Evolutionary conservation across 2,888 invertebrate genomes (phyloP).

Genomic region (Tetragnatha montana): DNA sequence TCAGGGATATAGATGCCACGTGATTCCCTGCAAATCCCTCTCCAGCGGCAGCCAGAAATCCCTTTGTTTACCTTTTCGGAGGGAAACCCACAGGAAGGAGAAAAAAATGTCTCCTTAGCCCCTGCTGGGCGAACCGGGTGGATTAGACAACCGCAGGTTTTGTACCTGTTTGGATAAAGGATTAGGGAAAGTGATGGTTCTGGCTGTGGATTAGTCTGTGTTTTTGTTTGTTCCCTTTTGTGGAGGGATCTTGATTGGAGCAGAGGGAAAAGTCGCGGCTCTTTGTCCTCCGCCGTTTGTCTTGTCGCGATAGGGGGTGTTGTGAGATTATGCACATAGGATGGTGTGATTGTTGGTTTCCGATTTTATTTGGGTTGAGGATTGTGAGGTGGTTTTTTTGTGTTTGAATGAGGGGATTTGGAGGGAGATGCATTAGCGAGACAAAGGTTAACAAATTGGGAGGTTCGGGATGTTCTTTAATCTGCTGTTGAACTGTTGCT

Average conservation of each 20-base stretch:
- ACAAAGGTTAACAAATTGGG: too few relatives aligned
- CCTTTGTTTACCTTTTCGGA: conserved; percentile 59
- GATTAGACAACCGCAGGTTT: conserved; percentile 60
- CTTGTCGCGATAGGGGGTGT: not conserved
- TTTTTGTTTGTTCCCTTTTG: conserved; percentile 10
- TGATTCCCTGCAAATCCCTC: conserved; percentile 39
- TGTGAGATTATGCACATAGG: not conserved
- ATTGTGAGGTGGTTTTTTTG: not conserved
- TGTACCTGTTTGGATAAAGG: conserved; percentile 65
- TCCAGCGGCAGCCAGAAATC: conserved; percentile 44
- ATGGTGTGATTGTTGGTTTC: not conserved
- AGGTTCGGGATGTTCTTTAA: too few relatives aligned
- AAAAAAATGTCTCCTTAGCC: not conserved
- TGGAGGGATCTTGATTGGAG: conserved; percentile 19
- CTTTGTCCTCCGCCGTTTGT: not conserved
- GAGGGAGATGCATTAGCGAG: not conserved
- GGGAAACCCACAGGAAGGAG: conserved; percentile 6
- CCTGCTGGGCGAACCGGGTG: conserved; percentile 8
- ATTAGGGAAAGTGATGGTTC: conserved; percentile 57
- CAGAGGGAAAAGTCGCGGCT: conserved; percentile 21
- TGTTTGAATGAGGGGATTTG: not conserved
- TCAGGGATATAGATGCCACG: conserved; percentile 33
- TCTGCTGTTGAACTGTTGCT: too few relatives aligned
- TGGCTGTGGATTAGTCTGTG: conserved; percentile 42
- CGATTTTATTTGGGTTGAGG: not conserved